Evolutionary conservation across 2,888 invertebrate genomes (phyloP), one percentile per base, ranked within the genome.

Genomic region (Troides oblongomaculatus): DNA sequence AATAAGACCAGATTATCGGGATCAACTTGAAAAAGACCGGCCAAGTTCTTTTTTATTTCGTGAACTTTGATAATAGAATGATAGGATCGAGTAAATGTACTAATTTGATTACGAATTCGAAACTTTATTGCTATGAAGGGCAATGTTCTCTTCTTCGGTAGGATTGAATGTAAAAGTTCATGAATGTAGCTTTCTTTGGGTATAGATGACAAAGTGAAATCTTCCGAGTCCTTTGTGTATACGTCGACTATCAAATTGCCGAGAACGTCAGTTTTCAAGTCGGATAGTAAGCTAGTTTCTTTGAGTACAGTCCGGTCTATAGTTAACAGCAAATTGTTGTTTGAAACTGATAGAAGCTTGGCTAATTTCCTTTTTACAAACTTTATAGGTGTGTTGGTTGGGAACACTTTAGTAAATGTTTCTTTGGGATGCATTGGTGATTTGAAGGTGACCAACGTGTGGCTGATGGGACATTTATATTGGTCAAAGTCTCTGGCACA

Each of bases 11-110:
- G 81, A 59, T 91, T 84, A 18, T 93, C 86, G 0, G 88, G 87
- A 21, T 93, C 88, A 1, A 94, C 86, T 80, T 92, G 89, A 78
- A 95, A 95, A 59, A 94, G 88, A 1, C 92, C 93, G 1, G 89
- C 93, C 59, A 95, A 86, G 76, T 94, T 94, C 75, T 93, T 92
- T 80, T 94, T 95, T 59, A 95, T 89, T 77, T 94, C 94, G 66
- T 87, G 90, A 63, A 95, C 84, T 71, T 91, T 93, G 81, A 93
- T 91, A 30, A 88, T 87, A 0, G 89, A 88, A 68, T 93, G 89
- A 74, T 93, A 94, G 0, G 93, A 92, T 59, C 93, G 89, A 17
- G 93, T 94, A 74, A 94, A 94, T 56, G 79, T 78, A 17, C 79
- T 82, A 72, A 84, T 87, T 76, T 92, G 92, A 76, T 88, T 87